Percentiles rank a stretch among this genome's conserved stretches.
Evolutionary conservation across 2,888 invertebrate genomes (phyloP).

Genomic region (Lasioglossum calceatum): DNA sequence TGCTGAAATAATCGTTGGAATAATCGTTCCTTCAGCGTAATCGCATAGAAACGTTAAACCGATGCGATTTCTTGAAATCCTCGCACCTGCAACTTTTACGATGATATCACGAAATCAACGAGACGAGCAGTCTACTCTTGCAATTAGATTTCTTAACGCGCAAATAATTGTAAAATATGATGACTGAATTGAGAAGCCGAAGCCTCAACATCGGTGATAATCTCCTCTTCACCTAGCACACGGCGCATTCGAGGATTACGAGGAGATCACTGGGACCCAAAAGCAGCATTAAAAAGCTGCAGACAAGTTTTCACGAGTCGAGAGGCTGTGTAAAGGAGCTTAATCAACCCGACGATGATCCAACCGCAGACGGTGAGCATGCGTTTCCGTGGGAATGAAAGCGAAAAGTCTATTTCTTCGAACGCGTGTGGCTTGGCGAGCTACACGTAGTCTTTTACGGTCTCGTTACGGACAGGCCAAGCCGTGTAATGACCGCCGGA

Average conservation of each 20-base stretch:
- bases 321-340: neutral
- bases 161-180: neutral
- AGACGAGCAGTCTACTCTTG: neutral
- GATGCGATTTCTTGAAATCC: no score
- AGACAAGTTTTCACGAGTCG: neutral
- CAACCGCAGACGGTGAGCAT: neutral
- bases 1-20: slow-evolving; percentile 32
- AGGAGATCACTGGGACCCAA: neutral
- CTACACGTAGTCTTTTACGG: slow-evolving; percentile 43
- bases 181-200: neutral
- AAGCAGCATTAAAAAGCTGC: neutral
- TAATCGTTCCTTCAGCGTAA: neutral
- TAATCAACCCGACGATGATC: slow-evolving; percentile 55
- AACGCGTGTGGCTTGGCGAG: slow-evolving; percentile 25
- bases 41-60: neutral
- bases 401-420: slow-evolving; percentile 29
- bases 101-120: neutral
- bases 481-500: slow-evolving; percentile 61
- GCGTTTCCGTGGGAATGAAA: neutral
- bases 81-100: neutral
- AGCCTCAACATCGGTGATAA: neutral
- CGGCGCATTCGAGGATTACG: neutral
- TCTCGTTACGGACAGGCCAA: slow-evolving; percentile 57
- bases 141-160: neutral
- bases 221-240: neutral